Base-by-base conservation (phyloP, 2,888 invertebrate genomes). In the Troides aeacus region DNA sequence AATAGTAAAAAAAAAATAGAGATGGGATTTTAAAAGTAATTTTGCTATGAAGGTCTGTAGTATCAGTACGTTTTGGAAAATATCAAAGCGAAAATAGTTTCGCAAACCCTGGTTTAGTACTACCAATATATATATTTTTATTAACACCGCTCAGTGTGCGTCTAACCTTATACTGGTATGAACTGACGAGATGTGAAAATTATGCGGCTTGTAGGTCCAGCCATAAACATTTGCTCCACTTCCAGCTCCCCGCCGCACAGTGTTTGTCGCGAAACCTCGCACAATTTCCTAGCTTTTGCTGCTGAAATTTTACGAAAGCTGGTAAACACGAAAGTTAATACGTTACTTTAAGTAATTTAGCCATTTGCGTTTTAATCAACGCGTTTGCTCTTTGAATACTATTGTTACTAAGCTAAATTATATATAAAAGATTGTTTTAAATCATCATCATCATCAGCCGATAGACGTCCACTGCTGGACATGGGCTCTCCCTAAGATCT, bases 201-300 rank as follows among this genome's bases (percentile, higher is more conserved):
- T 87, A 88, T 88, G 81, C 85, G 83, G 83, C 77, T 72, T 73
- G 74, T 78, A 79, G 30, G 77, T 77, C 78, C 74, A 70, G 74
- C 74, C 76, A 80, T 83, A 81, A 80, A 81, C 78, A 78, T 74
- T 76, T 74, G 74, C 76, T 75, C 73, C 71, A 74, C 71, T 74
- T 74, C 67, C 67, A 64, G 64, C 57, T 58, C 57, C 23, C 64
- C 56, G 64, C 30, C 62, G 57, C 46, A 57, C 62, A 67, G 58
- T 67, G 62, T 67, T 67, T 67, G 62, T 67, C 42, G 57, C 63
- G 68, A 50, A 68, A 57, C 50, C 60, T 60, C 59, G 60, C 58
- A 59, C 23, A 56, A 63, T 63, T 63, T 42, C 53, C 30, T 56
- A 36, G 56, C 30, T 56, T 36, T 63, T 36, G 53, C 53, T 24